These are phyloP conservation scores for Pachypanchax playfairii DNA, from an alignment of 2,113 vertebrate genomes.

Conservation along the genomic window DNA sequence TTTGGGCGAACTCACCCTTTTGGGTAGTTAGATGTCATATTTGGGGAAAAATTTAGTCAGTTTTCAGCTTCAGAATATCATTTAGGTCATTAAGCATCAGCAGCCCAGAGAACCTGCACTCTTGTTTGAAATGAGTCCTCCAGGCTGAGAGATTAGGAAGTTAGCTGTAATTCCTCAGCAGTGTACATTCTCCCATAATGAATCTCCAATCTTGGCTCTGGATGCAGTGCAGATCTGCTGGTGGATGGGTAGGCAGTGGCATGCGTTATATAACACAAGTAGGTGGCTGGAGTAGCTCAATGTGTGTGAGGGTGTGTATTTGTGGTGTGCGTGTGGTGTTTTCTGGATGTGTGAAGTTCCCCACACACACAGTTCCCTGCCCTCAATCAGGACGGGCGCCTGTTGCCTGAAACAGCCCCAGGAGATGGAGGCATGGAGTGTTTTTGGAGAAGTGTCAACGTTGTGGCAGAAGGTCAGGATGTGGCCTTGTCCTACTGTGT, in stretches of 20 bases:
- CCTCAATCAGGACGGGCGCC: constrained; percentile 49
- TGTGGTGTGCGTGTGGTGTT: constrained; percentile 34
- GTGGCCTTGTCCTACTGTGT: constrained; percentile 24
- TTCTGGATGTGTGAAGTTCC: constrained; percentile 49
- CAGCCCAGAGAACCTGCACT: constrained; percentile 22
- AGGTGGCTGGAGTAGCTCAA: constrained; percentile 70
- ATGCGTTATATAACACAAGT: constrained; percentile 73
- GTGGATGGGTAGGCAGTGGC: constrained; percentile 71
- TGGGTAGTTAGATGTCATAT: constrained; percentile 47
- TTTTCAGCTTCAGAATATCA: constrained; percentile 19
- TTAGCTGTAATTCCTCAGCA: constrained; percentile 23
- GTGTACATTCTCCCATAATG: constrained; percentile 25
- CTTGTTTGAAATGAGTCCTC: constrained; percentile 22
- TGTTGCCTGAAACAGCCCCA: constrained; percentile 36
- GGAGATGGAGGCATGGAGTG: constrained; percentile 34
- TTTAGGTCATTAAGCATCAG: constrained; percentile 32
- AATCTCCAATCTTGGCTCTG: constrained; percentile 44
- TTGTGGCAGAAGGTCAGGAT: constrained; percentile 28
- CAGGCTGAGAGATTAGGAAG: constrained; percentile 20
- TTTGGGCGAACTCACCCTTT: constrained; percentile 37
- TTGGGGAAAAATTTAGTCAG: constrained; percentile 41
- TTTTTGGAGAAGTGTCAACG: constrained; percentile 13
- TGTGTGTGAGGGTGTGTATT: constrained; percentile 24
- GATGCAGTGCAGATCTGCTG: constrained; percentile 47
- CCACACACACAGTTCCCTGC: constrained; percentile 46